Evolutionary conservation across 2,113 vertebrate species (phyloP).

Genomic region (Halcyon malimbica): DNA sequence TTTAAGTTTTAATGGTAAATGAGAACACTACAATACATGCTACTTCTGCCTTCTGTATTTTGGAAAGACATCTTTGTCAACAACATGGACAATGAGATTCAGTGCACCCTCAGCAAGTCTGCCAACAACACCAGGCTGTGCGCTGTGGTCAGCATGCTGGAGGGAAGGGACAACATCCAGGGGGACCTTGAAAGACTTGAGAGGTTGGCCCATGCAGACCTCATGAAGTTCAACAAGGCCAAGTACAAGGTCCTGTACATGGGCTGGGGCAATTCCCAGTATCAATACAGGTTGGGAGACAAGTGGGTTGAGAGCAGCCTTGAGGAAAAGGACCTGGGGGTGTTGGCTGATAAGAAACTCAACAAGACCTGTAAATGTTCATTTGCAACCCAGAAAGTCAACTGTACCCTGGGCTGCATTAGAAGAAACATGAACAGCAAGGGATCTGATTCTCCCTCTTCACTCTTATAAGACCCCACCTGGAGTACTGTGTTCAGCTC

Average conservation of each 20-base stretch:
- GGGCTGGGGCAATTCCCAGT: not conserved
- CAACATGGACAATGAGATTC: not conserved
- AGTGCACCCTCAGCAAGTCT: not conserved
- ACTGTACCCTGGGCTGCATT: too few relatives aligned
- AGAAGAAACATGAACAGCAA: not conserved
- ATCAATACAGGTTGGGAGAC: not conserved
- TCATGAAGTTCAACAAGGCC: not conserved
- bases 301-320: not conserved
- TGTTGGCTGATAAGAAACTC: not conserved
- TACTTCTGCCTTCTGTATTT: not conserved
- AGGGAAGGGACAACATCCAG: not conserved
- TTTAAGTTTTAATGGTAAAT: not conserved
- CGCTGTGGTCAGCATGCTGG: not conserved
- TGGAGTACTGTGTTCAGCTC: too few relatives aligned
- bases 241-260: not conserved
- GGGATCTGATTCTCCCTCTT: not conserved
- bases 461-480: not conserved
- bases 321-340: not conserved
- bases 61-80: not conserved
- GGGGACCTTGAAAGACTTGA: not conserved
- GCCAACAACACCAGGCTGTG: not conserved
- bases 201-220: too few relatives aligned
- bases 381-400: not conserved
- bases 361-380: not conserved
- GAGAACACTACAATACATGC: not conserved